Base-by-base conservation (phyloP, 92 coral and sea anemone genomes). In the Palythoa grandiflora region DNA sequence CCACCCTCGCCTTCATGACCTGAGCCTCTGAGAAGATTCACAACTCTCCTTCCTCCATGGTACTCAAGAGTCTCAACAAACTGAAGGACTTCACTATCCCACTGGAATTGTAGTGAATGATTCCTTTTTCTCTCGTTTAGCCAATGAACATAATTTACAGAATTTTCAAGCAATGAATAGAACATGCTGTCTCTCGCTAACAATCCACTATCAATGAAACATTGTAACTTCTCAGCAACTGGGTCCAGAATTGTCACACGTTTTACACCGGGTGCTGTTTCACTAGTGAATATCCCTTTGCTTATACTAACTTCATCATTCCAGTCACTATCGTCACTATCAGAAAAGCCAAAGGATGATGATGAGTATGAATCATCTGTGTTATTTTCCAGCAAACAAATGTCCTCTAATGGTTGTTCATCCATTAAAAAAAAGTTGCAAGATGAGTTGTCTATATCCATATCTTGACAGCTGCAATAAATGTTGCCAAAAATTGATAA, bases 171-270 rank as follows among this genome's bases (percentile, higher is more conserved):
- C 52, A 86, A 75, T 36, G 48, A n/a, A 76, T 86, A 86, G 70
- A 86, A 86, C 83, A 87, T 87, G 79, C 86, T 78, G 53, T 87
- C 79, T 57, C 73, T 66, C 38, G 90, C 19, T 21, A 87, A 57
- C 38, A 87, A 37, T 50, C 90, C 90, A 78, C 53, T 65, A 71
- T 87, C 79, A 36, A 87, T 13, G 59, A 87, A 87, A 48, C 39
- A 48, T 19, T 78, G 90, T 21, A 87, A 78, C 78, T 77, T 87
- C 90, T 77, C 84, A 53, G 90, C 76, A 87, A 77, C 44, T 16
- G 90, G 90, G 76, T 87, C 90, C 66, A 87, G 75, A 66, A 39
- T 21, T 66, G 66, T 66, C 63, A 87, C 59, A 54, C 71, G 90
- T 78, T 87, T 63, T 28, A 87, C 63, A 44, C 90, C 90, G 71